Evolutionary conservation across 2,797 vertebrate species (phyloP).

Genomic region (Spheniscus humboldti): DNA sequence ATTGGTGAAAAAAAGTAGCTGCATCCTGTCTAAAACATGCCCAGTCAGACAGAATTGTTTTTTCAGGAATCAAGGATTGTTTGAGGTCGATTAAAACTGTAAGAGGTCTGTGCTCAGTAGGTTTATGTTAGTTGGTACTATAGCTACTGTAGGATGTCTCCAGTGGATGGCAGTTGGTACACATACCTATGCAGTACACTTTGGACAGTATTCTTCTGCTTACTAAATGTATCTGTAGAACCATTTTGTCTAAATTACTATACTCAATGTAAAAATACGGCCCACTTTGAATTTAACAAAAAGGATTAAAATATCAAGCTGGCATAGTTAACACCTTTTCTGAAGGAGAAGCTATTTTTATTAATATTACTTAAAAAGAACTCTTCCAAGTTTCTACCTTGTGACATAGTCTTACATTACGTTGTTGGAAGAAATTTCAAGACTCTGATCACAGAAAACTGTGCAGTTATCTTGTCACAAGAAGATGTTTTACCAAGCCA

Average conservation of each 20-base stretch:
- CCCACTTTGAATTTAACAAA: not conserved
- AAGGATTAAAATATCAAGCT: not conserved
- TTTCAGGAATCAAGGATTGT: not conserved
- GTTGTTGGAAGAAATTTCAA: not conserved
- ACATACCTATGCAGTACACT: not conserved
- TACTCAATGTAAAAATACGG: not conserved
- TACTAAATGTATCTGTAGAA: not conserved
- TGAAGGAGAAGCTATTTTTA: not conserved
- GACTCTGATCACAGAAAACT: not conserved
- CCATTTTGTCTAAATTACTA: not conserved
- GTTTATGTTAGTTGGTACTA: not conserved
- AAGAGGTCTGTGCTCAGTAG: not conserved
- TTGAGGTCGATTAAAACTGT: not conserved
- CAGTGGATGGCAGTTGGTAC: not conserved
- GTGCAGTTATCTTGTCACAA: not conserved
- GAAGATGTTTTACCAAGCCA: constrained; percentile 3
- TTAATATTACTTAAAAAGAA: not conserved
- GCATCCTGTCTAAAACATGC: not conserved
- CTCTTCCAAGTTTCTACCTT: not conserved
- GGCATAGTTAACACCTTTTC: not conserved
- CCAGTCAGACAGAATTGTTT: not conserved
- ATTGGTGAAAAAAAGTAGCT: not conserved
- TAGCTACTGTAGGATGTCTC: not conserved
- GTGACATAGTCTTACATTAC: not conserved
- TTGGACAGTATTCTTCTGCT: constrained; percentile 52